Base-by-base conservation (phyloP, 2,888 invertebrate genomes). In the Dusona sp. region DNA sequence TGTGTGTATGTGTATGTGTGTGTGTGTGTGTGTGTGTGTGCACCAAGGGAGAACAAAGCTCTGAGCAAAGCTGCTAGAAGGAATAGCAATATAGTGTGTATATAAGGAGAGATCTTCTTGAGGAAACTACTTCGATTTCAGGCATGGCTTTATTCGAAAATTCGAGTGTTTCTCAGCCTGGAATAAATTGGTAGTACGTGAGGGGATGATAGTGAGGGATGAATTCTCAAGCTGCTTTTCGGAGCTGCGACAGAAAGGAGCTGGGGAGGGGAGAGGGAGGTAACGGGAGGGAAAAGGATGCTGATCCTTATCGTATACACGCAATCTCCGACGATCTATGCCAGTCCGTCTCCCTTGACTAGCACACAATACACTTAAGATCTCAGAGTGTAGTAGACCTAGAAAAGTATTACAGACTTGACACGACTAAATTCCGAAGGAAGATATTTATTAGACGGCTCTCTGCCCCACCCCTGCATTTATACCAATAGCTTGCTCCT, bases 111-210 rank as follows among this genome's bases (percentile, higher is more conserved):
- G 64, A 64, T 54, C 25, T 19, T 25, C 64, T 36, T 42, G 61
- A 61, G 79, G 61, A 75, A 85, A 64, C 75, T 42, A n/a, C 82
- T 83, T 79, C 83, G 83, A 85, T 85, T 79, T 79, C 79, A 54
- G 45, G 61, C 65, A 79, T 54, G 75, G 83, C 79, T 85, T 83
- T 85, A 85, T 85, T 75, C 85, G 65, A 51, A 51, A 79, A 74
- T 79, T 70, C 61, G 64, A 85, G 79, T 67, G 72, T 81, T 51
- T 77, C 83, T 80, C 54, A 65, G 70, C 36, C 64, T 7, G 54
- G 45, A 64, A 85, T 85, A 83, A 85, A 85, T 85, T 83, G 83
- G 54, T 51, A 83, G 75, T 79, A 72, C 79, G 85, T 68, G 82
- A 72, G 65, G 42, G 51, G 48, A 22, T 16, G 51, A 79, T 42